These are phyloP conservation scores for Pelodiscus sinensis DNA, from an alignment of 2,113 vertebrate species.

Conservation along the genomic window DNA sequence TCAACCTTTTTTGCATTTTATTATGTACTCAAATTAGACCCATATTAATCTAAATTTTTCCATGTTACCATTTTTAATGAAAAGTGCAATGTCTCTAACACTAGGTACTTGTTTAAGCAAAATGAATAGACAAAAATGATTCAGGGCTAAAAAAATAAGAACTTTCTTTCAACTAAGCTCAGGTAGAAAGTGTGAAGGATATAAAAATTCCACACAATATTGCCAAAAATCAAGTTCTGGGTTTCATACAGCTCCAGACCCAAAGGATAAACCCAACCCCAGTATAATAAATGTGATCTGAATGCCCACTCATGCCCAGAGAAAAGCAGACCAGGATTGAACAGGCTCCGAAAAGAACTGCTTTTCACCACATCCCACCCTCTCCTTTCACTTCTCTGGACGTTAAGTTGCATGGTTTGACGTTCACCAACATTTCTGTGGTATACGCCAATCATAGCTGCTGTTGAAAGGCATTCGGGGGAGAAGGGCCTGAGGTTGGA, in stretches of 20 bases:
- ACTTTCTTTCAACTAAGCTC: neutral
- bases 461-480: rapidly evolving
- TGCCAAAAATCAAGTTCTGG: neutral
- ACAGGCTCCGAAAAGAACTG: neutral
- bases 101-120: rapidly evolving
- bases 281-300: neutral
- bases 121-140: neutral
- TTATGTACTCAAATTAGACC: neutral
- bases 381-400: neutral
- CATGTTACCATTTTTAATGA: neutral
- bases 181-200: neutral
- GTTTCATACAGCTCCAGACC: neutral
- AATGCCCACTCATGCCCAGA: neutral
- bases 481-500: neutral
- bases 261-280: neutral
- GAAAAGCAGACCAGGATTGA: neutral
- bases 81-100: neutral
- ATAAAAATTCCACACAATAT: neutral
- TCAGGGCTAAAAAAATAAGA: rapidly evolving
- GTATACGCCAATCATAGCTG: neutral
- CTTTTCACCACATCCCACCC: neutral
- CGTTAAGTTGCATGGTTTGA: neutral
- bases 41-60: neutral
- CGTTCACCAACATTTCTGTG: neutral
- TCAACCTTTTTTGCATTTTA: neutral